These are phyloP conservation scores for Platorchestia sp. DNA, from an alignment of 1,140 invertebrate species.

Conservation along the genomic window DNA sequence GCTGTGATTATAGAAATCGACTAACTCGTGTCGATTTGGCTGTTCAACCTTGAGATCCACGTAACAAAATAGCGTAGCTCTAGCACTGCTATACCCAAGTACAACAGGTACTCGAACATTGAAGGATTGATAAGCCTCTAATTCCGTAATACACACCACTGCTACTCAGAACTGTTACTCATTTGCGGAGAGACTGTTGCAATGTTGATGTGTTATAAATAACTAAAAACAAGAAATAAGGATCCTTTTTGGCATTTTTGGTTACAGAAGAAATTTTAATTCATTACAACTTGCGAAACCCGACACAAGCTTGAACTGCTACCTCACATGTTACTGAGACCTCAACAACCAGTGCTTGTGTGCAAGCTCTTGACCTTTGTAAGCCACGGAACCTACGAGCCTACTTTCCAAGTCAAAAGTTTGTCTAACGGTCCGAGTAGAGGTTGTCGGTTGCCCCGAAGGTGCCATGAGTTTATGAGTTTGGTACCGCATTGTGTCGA, in stretches of 20 bases:
- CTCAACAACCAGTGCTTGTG: not conserved
- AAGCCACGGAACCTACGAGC: not conserved
- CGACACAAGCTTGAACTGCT: not conserved
- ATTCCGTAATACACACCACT: not conserved
- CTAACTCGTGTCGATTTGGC: no score
- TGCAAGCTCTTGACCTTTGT: not conserved
- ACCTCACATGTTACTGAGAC: not conserved
- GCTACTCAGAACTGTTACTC: not conserved
- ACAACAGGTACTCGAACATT: no score
- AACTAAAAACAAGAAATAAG: not conserved
- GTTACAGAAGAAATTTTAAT: not conserved
- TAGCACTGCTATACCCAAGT: no score
- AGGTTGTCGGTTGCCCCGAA: not conserved
- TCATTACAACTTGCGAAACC: not conserved
- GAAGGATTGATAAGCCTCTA: no score
- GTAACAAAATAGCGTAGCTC: no score
- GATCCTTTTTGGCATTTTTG: not conserved
- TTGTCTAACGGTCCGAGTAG: not conserved
- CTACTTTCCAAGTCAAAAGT: constrained; percentile 8
- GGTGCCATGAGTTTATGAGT: not conserved
- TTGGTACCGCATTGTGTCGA: no score
- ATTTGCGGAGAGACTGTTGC: not conserved
- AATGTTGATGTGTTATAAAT: not conserved
- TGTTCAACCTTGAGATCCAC: no score
- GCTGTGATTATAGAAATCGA: not conserved